Base-by-base conservation (phyloP, 2,888 invertebrate genomes). In the Eupeodes luniger region DNA sequence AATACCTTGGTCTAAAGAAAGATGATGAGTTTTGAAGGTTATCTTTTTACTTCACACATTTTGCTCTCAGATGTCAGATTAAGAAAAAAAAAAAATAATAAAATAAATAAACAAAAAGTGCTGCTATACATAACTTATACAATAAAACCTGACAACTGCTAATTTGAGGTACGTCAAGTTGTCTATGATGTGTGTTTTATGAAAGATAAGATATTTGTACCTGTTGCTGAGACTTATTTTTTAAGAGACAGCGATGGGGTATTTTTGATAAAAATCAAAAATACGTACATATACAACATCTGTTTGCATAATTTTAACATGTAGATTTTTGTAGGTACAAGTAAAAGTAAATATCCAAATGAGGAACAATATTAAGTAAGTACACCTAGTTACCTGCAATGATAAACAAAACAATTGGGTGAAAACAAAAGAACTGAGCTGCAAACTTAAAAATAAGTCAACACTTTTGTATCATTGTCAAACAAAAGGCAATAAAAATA, bases 341-440 rank as follows among this genome's bases (percentile, higher is more conserved):
- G 27, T 27, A 27, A 27, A 27, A 27, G 27, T 27, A 27, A 27
- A 27, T 27, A 27, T 27, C 1, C 27, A 27, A 27, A 27, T 27
- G 27, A 27, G 27, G 27, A 27, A 2, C 27, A 27, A 27, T 2
- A 27, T 27, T 27, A 27, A 27, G 27, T 27, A 27, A 27, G 27
- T 27, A 27, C 27, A 27, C 27, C 27, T 27, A 27, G 27, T 27
- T 27, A 27, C 27, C 27, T 27, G 27, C 27, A 27, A 27, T 27
- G 27, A 27, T 27, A 3, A 19, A 12, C 4, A 19, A 66, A 19
- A 14, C 14, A 27, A 49, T 4, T 14, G 5, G 2, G 12, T 19
- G 4, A 40, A 67, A 64, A 27, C 69, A 12, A 76, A 76, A 70
- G 69, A 69, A 9, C 51, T 69, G 53, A 51, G 51, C 7, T 72